Conservation (phyloP, 2,888 invertebrate genomes). For the Tricholauxania praeusta region DNA sequence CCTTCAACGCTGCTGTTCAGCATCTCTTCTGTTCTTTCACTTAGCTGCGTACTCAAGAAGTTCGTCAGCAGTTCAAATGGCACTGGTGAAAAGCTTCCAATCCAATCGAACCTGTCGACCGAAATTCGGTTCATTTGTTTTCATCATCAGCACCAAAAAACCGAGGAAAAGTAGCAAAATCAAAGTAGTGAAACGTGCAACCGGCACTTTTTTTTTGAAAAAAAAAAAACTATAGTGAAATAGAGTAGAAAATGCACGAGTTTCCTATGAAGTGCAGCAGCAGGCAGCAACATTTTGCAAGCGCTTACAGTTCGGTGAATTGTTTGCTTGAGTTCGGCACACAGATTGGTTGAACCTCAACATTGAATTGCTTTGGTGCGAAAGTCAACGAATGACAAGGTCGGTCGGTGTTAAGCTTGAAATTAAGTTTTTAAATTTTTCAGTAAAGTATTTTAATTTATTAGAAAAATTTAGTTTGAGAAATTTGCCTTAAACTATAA, state of each 20-base stretch:
- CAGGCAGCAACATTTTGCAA: too few relatives aligned
- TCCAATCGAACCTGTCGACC: constrained; percentile 9
- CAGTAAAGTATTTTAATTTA: too few relatives aligned
- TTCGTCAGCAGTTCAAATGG: neutral
- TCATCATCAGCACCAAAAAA: constrained; percentile 6
- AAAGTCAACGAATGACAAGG: too few relatives aligned
- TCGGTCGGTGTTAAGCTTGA: too few relatives aligned
- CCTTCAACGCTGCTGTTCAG: neutral
- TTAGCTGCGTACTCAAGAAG: constrained; percentile 1
- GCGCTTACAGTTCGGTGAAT: too few relatives aligned
- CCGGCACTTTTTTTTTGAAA: neutral
- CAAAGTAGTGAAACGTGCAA: constrained; percentile 5
- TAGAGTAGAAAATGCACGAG: constrained; percentile 1
- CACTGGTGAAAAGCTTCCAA: neutral
- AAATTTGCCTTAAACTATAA: too few relatives aligned
- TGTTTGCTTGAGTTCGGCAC: too few relatives aligned
- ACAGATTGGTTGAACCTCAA: too few relatives aligned
- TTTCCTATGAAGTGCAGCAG: neutral
- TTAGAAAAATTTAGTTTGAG: too few relatives aligned
- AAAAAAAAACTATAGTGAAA: neutral
- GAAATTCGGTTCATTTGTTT: constrained; percentile 15
- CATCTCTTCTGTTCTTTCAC: too few relatives aligned
- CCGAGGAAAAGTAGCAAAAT: neutral
- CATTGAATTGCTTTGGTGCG: too few relatives aligned
- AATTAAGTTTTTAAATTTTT: too few relatives aligned